These are phyloP conservation scores for Gymnocephalus cernua DNA, from an alignment of 2,113 vertebrate genomes.

Conservation along the genomic window DNA sequence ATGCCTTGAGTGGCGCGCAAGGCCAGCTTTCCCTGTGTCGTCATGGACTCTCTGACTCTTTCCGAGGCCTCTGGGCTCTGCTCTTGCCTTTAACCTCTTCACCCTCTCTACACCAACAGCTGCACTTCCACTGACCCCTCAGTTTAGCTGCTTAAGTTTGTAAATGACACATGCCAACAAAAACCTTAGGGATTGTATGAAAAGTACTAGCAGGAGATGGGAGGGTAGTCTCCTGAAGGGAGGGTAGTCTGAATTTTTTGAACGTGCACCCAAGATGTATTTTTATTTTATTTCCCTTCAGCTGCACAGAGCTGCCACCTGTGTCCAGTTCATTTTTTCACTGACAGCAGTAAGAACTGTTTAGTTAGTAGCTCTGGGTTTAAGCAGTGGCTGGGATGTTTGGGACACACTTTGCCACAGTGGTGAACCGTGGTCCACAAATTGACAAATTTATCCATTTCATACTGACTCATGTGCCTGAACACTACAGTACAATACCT, in stretches of 20 bases:
- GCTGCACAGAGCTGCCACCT: background rate
- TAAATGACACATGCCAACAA: background rate
- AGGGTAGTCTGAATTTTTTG: background rate
- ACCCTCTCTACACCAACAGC: conserved; percentile 17
- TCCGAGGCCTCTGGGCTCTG: background rate
- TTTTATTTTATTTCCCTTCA: background rate
- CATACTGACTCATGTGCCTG: no score
- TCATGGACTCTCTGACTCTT: conserved; percentile 14
- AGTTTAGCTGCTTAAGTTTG: conserved; percentile 4
- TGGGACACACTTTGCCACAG: background rate
- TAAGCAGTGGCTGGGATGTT: background rate
- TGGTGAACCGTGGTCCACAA: no score
- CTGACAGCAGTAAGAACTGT: background rate
- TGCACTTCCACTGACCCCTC: conserved; percentile 12
- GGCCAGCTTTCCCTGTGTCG: conserved; percentile 12
- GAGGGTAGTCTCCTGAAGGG: background rate
- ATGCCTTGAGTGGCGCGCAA: conserved; percentile 32
- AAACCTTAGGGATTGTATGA: background rate
- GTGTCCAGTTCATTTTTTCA: background rate
- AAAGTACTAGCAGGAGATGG: background rate
- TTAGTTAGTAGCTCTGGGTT: background rate
- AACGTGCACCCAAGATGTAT: background rate
- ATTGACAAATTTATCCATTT: no score
- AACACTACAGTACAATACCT: no score
- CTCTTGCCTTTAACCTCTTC: conserved; percentile 36